phyloP scores from a whole-genome alignment of 2,113 vertebrate genomes.

The Macquaria ambigua region DNA sequence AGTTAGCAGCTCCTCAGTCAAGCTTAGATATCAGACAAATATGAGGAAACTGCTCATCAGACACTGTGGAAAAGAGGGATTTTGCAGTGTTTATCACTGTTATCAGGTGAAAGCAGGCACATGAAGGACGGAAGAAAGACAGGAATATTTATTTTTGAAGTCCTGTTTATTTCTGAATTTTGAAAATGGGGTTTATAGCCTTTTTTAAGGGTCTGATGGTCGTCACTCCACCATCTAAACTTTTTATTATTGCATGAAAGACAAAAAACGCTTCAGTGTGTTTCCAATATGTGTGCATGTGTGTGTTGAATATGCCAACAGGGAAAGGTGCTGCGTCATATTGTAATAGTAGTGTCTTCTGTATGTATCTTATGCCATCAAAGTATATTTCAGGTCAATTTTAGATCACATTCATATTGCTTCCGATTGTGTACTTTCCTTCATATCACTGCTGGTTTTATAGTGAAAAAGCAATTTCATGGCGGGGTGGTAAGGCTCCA shows the following conservation, averaged over 20 bases:
- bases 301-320: neutral
- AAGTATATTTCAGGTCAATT: constrained; percentile 49
- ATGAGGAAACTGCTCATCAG: constrained; percentile 11
- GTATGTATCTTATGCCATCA: constrained; percentile 17
- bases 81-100: neutral
- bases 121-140: neutral
- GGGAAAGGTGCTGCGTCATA: neutral
- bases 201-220: neutral
- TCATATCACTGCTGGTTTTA: constrained; percentile 41
- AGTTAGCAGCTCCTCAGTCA: constrained; percentile 43
- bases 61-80: neutral
- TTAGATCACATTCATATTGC: constrained; percentile 39
- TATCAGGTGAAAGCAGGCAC: neutral
- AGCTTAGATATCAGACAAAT: constrained; percentile 24
- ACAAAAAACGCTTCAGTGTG: neutral
- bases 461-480: constrained; percentile 68
- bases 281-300: neutral
- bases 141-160: neutral
- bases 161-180: neutral
- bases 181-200: neutral
- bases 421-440: constrained; percentile 29
- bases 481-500: constrained; percentile 52
- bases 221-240: too few species aligned
- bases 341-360: constrained; percentile 11
- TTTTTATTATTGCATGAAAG: neutral